Conservation (phyloP, 1,140 invertebrate genomes). For the Carposina sasakii region DNA sequence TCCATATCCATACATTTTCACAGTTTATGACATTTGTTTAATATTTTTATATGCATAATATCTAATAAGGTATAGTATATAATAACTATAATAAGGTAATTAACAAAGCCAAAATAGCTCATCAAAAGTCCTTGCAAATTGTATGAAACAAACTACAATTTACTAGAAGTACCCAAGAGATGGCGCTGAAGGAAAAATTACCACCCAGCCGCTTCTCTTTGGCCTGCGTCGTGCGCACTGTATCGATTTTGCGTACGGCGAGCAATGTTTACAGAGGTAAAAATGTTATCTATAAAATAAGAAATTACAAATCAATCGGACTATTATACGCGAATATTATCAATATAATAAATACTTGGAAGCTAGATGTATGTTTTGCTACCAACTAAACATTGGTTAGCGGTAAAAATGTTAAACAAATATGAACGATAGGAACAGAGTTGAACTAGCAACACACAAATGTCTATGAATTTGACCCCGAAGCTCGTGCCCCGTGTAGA, state of each 20-base stretch:
- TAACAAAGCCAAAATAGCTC: too few species aligned
- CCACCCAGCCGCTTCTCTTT: slow-evolving; percentile 49
- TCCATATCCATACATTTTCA: too few species aligned
- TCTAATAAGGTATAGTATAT: too few species aligned
- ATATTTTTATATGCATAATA: too few species aligned
- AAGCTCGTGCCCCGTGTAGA: slow-evolving; percentile 68
- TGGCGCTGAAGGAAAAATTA: slow-evolving; percentile 32
- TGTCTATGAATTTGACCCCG: slow-evolving; percentile 72
- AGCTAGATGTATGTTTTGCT: too few species aligned
- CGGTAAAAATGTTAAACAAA: slow-evolving; percentile 11
- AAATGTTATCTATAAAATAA: slow-evolving; percentile 31
- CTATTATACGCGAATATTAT: not conserved
- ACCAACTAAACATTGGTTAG: not conserved
- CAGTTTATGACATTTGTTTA: too few species aligned
- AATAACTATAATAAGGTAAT: too few species aligned
- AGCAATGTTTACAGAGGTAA: slow-evolving; percentile 46
- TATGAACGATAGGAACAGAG: slow-evolving; percentile 14
- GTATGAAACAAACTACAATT: too few species aligned
- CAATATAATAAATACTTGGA: not conserved
- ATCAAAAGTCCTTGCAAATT: too few species aligned
- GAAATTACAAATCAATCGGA: not conserved
- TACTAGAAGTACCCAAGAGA: too few species aligned
- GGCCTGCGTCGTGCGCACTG: slow-evolving; percentile 59
- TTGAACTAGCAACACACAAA: slow-evolving; percentile 48
- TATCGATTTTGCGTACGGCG: slow-evolving; percentile 58